phyloP scores from a whole-genome alignment of 2,113 vertebrate species.

The Equus przewalskii region DNA sequence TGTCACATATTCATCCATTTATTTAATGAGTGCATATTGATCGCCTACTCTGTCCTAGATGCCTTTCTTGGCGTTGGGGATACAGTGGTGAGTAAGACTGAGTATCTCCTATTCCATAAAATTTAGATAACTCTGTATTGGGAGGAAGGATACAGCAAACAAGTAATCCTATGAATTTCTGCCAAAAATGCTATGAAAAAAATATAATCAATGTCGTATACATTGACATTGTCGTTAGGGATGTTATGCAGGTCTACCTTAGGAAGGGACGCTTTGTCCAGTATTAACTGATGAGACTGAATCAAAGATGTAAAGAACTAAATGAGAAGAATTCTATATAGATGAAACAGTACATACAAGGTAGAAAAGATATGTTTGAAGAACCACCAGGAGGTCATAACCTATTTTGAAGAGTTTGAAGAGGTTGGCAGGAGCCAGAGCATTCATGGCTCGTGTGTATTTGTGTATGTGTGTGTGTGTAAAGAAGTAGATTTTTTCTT shows the following conservation, averaged over 20 bases:
- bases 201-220: neutral
- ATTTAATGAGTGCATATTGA: neutral
- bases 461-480: neutral
- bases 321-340: neutral
- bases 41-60: neutral
- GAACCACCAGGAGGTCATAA: neutral
- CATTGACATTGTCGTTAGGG: neutral
- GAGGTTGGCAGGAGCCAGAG: neutral
- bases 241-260: neutral
- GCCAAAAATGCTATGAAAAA: neutral
- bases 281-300: neutral
- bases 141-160: neutral
- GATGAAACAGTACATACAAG: neutral
- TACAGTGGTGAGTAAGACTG: neutral
- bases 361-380: neutral
- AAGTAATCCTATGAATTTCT: neutral
- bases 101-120: neutral
- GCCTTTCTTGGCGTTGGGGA: neutral
- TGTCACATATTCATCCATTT: neutral
- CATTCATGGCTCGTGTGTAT: neutral
- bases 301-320: neutral
- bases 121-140: neutral
- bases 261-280: neutral
- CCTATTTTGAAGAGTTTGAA: neutral
- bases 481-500: neutral